These are phyloP conservation scores for Tetragnatha versicolor DNA, from an alignment of 1,140 invertebrate genomes.

Conservation along the genomic window DNA sequence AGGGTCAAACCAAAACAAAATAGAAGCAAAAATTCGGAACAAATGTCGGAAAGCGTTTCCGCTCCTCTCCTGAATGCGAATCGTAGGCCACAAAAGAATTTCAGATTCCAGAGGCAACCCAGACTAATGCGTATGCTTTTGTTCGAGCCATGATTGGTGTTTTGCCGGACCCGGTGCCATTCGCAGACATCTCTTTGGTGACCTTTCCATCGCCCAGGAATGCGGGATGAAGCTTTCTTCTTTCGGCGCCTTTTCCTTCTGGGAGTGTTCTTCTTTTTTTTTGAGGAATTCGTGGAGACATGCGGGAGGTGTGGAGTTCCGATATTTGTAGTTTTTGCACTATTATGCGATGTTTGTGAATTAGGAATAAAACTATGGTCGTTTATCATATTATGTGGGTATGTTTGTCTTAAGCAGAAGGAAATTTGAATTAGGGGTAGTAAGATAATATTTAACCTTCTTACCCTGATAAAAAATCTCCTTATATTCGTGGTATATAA, in stretches of 20 bases:
- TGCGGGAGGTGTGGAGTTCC: no score
- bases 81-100: constrained; percentile 3
- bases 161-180: constrained; percentile 14
- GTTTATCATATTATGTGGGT: no score
- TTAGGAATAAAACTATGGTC: not conserved
- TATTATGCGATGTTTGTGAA: no score
- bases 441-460: no score
- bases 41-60: constrained; percentile 13
- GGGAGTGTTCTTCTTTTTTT: not conserved
- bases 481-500: no score
- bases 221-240: not conserved
- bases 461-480: no score
- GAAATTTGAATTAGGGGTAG: no score
- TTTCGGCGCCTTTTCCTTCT: not conserved
- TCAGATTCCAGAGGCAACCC: not conserved
- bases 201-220: not conserved
- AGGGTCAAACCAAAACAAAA: no score
- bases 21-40: constrained; percentile 9
- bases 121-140: constrained; percentile 13
- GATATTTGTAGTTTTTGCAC: no score
- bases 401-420: no score
- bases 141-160: constrained; percentile 15
- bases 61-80: constrained; percentile 16
- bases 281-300: no score
- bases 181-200: not conserved